Percentiles rank a stretch among this genome's conserved stretches.
These are phyloP conservation scores for Ceraclea dissimilis DNA, from an alignment of 2,888 invertebrate species.

Conservation along the genomic window DNA sequence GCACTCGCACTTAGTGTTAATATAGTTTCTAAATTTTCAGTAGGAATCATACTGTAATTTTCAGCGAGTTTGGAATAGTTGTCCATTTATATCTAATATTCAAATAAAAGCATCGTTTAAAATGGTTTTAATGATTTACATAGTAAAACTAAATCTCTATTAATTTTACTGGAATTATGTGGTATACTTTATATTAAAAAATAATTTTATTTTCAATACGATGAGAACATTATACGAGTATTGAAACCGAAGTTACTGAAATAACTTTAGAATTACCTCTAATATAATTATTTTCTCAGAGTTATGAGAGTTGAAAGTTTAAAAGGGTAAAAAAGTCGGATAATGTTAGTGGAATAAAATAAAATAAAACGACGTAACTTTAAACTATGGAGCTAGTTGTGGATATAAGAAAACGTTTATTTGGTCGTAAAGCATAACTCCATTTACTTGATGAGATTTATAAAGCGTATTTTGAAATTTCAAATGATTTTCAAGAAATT, in stretches of 20 bases:
- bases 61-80: too few species aligned
- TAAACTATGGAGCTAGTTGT: background rate
- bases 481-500: background rate
- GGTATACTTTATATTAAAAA: too few species aligned
- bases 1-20: too few species aligned
- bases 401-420: background rate
- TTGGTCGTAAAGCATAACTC: background rate
- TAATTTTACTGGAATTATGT: too few species aligned
- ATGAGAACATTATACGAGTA: too few species aligned
- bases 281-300: background rate
- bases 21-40: too few species aligned
- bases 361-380: background rate
- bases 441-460: constrained; percentile 2
- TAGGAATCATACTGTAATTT: too few species aligned
- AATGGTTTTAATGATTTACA: too few species aligned
- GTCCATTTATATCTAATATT: too few species aligned
- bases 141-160: too few species aligned
- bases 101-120: too few species aligned
- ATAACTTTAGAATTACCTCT: background rate
- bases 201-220: too few species aligned
- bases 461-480: background rate
- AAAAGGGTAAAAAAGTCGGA: background rate
- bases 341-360: background rate
- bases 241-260: background rate
- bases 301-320: background rate